Percentiles rank a stretch among this genome's conserved stretches.
Evolutionary conservation across 2,888 invertebrate species (phyloP).

Genomic region (Xanthorhoe spadicearia): DNA sequence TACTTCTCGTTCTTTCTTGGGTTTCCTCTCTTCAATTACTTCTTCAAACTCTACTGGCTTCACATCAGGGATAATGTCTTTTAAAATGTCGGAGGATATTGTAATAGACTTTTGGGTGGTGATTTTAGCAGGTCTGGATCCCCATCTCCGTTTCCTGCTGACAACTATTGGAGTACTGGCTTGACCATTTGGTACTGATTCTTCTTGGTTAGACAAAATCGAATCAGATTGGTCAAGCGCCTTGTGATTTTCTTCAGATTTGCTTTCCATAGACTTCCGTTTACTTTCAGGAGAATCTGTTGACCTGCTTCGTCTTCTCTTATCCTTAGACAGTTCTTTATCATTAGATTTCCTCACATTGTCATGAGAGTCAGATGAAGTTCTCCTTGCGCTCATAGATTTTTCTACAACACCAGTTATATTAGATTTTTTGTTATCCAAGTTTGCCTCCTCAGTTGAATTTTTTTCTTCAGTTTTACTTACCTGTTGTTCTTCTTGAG

Average conservation of each 20-base stretch:
- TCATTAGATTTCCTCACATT: conserved; percentile 43
- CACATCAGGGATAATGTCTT: conserved; percentile 86
- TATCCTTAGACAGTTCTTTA: conserved; percentile 31
- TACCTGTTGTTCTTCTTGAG: conserved; percentile 66
- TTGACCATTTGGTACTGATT: conserved; percentile 64
- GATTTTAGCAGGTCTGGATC: conserved; percentile 73
- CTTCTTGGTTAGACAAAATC: conserved; percentile 57
- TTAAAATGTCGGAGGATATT: conserved; percentile 90
- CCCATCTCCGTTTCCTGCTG: conserved; percentile 78
- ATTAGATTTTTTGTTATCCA: conserved; percentile 63
- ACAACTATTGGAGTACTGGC: conserved; percentile 59
- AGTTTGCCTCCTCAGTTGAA: conserved; percentile 60
- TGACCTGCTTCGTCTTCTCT: conserved; percentile 50
- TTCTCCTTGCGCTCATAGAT: conserved; percentile 54
- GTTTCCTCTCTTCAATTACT: conserved; percentile 77
- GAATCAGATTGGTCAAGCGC: conserved; percentile 54
- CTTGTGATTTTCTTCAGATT: conserved; percentile 38
- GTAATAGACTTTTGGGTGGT: conserved; percentile 87
- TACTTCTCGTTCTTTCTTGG: conserved; percentile 60
- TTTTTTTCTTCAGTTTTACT: conserved; percentile 71
- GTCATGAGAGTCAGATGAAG: conserved; percentile 50
- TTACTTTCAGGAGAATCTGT: conserved; percentile 50
- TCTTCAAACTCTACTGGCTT: conserved; percentile 87
- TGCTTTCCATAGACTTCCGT: conserved; percentile 38
- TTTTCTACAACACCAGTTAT: conserved; percentile 76